Base-by-base conservation (phyloP, 2,888 invertebrate species). In the Diaperis boleti region DNA sequence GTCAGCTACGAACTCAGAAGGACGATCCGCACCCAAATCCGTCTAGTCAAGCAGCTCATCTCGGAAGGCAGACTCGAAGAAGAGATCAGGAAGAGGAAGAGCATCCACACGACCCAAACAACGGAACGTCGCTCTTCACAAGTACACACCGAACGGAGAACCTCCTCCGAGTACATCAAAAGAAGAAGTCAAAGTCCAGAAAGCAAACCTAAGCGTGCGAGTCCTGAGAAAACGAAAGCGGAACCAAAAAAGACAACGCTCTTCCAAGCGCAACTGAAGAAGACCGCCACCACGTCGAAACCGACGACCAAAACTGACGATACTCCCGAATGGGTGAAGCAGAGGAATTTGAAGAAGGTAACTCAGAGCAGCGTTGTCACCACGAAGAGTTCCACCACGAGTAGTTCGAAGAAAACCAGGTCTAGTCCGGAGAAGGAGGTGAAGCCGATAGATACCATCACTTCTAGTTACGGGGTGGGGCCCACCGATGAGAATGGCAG, bases 391-490 rank as follows among this genome's bases (percentile, higher is more conserved):
- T 62, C 63, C 1, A 71, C 69, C 11, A 66, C 68, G 54, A n/a
- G 64, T 13, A 75, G 64, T 60, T 68, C 69, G 59, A 64, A 64
- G 39, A 66, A 65, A 29, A 55, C 64, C 7, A 65, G 83, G 82
- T 74, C 81, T 81, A 85, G 72, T 74, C 75, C 75, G 1, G 65
- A 71, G 1, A 78, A 77, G 60, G 80, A 82, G 49, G 61, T 72
- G 1, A 75, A 78, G 73, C 83, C 86, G 0, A 85, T 84, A 0
- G 90, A 91, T 76, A 86, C 86, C 18, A 89, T 93, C 61, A 92
- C 90, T 1, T 92, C 92, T 1, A 90, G 92, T 77, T 93, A 93
- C 78, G 92, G 92, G 1, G 90, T 92, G 1, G 93, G 93, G 0
- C 93, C 93, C 17, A 88, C 90, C 1, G 93, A 93, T 76, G 91